These are phyloP conservation scores for Rhinoderma darwinii DNA, from an alignment of 2,113 vertebrate genomes.

Conservation along the genomic window DNA sequence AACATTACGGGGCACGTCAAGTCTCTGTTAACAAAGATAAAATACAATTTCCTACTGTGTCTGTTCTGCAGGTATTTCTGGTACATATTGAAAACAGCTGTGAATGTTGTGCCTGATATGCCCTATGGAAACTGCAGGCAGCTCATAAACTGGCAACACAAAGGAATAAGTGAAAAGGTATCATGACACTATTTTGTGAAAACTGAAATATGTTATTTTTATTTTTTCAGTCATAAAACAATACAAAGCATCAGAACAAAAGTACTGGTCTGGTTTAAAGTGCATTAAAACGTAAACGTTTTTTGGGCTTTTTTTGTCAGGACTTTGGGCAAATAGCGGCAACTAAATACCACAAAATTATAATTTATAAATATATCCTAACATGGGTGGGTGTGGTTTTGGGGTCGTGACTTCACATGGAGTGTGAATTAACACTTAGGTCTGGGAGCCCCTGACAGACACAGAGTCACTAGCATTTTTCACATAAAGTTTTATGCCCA, in stretches of 20 bases:
- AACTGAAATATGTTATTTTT: background rate
- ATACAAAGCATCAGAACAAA: background rate
- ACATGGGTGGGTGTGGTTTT: too few species aligned
- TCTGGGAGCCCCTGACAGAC: too few species aligned
- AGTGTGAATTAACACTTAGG: too few species aligned
- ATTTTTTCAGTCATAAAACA: background rate
- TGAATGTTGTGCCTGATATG: background rate
- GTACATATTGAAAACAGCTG: slow-evolving; percentile 33
- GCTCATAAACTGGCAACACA: background rate
- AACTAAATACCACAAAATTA: too few species aligned
- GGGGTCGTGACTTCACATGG: too few species aligned
- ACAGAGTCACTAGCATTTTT: too few species aligned
- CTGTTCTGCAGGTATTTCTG: slow-evolving; percentile 32
- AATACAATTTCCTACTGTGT: slow-evolving; percentile 28
- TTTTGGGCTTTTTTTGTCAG: too few species aligned
- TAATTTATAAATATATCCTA: too few species aligned
- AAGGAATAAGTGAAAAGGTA: background rate
- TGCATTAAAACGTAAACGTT: too few species aligned
- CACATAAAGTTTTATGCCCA: too few species aligned
- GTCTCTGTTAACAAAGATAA: background rate
- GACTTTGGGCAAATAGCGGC: too few species aligned
- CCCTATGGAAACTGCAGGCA: background rate
- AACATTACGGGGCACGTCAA: slow-evolving; percentile 7
- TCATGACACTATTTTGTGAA: background rate
- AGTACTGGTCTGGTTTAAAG: too few species aligned